Evolutionary conservation across 2,113 vertebrate genomes (phyloP), one percentile per base, ranked within the genome.

Genomic region (Cichladusa arquata): DNA sequence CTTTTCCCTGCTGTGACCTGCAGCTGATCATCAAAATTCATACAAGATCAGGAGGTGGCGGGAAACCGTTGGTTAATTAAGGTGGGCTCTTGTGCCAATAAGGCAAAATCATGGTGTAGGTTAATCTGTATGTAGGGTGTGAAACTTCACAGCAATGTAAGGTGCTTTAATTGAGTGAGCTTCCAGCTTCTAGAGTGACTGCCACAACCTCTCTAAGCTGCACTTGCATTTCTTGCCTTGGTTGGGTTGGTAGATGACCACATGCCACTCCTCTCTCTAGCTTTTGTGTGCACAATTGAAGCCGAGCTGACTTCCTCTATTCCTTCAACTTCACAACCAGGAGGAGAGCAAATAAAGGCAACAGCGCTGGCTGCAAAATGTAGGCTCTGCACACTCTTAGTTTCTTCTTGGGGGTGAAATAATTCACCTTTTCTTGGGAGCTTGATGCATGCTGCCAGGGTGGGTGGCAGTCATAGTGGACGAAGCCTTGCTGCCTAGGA

Each of bases 121-220:
- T 77, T 93, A 90, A 47, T 92, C 66, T 70, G 40, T 91, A 11
- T 38, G 44, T 54, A 62, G 50, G 57, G 53, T 26, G 44, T 90
- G 74, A 83, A 86, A 70, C 53, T 74, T 92, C 91, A 83, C 92
- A 92, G 89, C 89, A 74, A 65, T 60, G 88, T 94, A 78, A 92
- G 81, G 90, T 94, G 87, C 91, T 95, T 94, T 83, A 62, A 82
- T 10, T 83, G 79, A 86, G 66, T 69, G 95, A 93, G 91, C 95
- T 96, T 96, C 94, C 96, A 95, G 94, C 76, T 97, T 94, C 96
- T 90, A 87, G 84, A 77, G 73, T 18, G 16, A 80, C 82, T 95
- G 93, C 83, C 86, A 69, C 24, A 12, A 87, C 81, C 81, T 71
- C 64, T 93, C 67, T 88, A 62, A 53, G 92, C 80, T 58, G 92